These are phyloP conservation scores for Mayetiola destructor DNA, from an alignment of 2,888 invertebrate species.

Conservation along the genomic window DNA sequence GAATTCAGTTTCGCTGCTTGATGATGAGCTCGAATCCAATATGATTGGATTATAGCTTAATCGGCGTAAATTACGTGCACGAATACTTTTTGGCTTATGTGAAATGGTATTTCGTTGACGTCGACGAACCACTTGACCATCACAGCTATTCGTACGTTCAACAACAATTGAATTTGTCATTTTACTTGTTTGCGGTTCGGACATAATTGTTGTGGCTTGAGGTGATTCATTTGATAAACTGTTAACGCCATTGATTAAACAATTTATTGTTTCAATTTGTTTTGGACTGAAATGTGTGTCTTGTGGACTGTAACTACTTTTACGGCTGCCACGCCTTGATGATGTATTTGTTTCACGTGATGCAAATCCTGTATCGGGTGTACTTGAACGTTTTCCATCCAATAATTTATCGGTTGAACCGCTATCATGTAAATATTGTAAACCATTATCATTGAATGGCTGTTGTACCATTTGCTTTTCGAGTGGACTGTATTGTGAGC, in stretches of 20 bases:
- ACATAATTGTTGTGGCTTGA: conserved; percentile 22
- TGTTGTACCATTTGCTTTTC: conserved; percentile 29
- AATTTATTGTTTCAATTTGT: neutral
- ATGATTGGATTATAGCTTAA: conserved; percentile 45
- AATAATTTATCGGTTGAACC: conserved; percentile 23
- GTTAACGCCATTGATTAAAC: neutral
- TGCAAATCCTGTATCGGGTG: conserved; percentile 35
- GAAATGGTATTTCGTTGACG: conserved; percentile 17
- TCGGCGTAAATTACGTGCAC: conserved; percentile 40
- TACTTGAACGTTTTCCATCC: conserved; percentile 34
- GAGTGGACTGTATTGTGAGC: conserved; percentile 23
- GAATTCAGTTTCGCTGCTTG: conserved; percentile 36
- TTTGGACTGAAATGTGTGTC: conserved; percentile 27
- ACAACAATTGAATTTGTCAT: neutral
- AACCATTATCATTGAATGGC: conserved; percentile 17
- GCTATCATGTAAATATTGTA: conserved; percentile 7
- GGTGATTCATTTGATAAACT: conserved; percentile 4
- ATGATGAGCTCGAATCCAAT: conserved; percentile 39
- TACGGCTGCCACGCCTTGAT: conserved; percentile 34
- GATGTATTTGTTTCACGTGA: conserved; percentile 34
- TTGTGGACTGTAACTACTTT: conserved; percentile 34
- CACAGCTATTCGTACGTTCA: neutral
- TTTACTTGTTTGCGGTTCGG: conserved; percentile 23
- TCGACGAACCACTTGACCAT: neutral
- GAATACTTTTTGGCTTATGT: conserved; percentile 37